These are phyloP conservation scores for Platichthys flesus DNA, from an alignment of 2,113 vertebrate genomes.

Conservation along the genomic window DNA sequence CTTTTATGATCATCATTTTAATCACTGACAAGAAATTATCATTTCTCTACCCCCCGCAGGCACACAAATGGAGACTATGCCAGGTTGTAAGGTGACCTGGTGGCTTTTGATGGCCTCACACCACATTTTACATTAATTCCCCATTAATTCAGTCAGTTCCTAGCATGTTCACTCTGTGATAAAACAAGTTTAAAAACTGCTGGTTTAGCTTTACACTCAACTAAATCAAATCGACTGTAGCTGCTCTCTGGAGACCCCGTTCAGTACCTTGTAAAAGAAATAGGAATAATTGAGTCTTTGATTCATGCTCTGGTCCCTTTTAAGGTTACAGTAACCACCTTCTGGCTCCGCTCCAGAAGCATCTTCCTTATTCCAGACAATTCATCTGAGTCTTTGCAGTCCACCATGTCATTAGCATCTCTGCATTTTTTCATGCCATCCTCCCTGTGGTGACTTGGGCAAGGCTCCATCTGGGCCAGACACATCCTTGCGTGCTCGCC, in stretches of 20 bases:
- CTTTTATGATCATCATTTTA: slow-evolving; percentile 44
- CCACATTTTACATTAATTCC: neutral
- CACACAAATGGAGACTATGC: neutral
- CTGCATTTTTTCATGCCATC: neutral
- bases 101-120: slow-evolving; percentile 14
- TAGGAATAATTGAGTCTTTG: slow-evolving; percentile 5
- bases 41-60: neutral
- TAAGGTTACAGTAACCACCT: slow-evolving; percentile 9
- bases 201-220: neutral
- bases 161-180: neutral
- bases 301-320: slow-evolving; percentile 12
- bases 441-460: slow-evolving; percentile 43
- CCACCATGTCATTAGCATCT: neutral
- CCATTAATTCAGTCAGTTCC: neutral
- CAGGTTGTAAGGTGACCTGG: slow-evolving; percentile 46
- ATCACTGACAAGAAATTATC: slow-evolving; percentile 28
- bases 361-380: neutral
- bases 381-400: slow-evolving; percentile 26
- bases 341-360: slow-evolving; percentile 14
- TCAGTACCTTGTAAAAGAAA: neutral
- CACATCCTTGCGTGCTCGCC: slow-evolving; percentile 54
- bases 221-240: neutral
- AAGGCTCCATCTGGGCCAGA: slow-evolving; percentile 62
- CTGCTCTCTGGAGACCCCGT: neutral
- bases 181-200: neutral